Base-by-base conservation (phyloP, 2,113 vertebrate genomes). In the Probosciger aterrimus region DNA sequence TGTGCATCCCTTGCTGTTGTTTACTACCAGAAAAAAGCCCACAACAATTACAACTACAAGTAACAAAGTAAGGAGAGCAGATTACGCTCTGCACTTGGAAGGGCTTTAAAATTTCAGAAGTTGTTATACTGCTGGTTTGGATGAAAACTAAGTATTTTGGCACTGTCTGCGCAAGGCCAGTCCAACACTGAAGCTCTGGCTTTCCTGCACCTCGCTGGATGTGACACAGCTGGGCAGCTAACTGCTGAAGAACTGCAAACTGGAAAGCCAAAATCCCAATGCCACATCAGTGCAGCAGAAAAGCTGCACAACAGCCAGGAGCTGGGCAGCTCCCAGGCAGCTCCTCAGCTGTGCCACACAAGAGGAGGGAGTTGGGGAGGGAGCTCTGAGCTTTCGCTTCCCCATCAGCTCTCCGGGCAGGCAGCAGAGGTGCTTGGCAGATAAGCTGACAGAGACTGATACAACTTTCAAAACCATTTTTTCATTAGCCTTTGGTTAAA, bases 191-290 rank as follows among this genome's bases (percentile, higher is more conserved):
- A 57, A 59, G 55, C 57, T 70, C 67, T 31, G 90, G 12, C 88
- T 65, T 49, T 73, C 12, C 57, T 49, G n/a, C 17, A 33, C 20
- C 44, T 70, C 2, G 0, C 65, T 4, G 71, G 75, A 11, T 0
- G 0, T 18, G 43, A 28, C 31, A 7, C 81, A 95, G 85, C 52
- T 53, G 53, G 39, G 35, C 77, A 82, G 57, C 44, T 3, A 27
- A 30, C 8, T 23, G 50, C 77, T 2, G 3, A n/a, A 74, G 57
- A 82, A 49, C 70, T 30, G 37, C 82, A 46, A 5, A 6, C 44
- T 8, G n/a, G 9, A 47, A 69, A 80, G 78, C 62, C 89, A 60
- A 84, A 69, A 24, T 27, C 53, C 67, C 67, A n/a, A 46, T 7
- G 69, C 28, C 69, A 33, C 43, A 14, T 5, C 4, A 2, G 31